Evolutionary conservation across 2,113 vertebrate genomes (phyloP).

Genomic region (Prionailurus bengalensis): DNA sequence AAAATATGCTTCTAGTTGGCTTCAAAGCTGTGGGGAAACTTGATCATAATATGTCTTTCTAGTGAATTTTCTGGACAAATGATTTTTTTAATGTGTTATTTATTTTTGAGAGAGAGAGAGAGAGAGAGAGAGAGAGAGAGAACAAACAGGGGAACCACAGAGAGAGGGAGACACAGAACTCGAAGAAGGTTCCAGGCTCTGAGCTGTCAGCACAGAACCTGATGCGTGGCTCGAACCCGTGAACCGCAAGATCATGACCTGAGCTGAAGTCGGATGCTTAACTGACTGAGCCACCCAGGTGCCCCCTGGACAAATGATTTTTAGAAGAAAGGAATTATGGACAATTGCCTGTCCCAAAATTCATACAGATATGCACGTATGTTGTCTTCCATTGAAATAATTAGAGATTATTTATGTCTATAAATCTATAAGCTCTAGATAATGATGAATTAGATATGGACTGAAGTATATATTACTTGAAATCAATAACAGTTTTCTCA

Average conservation of each 20-base stretch:
- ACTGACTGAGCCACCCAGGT: no score
- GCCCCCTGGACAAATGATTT: background rate
- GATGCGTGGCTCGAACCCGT: no score
- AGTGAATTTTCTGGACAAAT: background rate
- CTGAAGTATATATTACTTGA: background rate
- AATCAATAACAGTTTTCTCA: constrained; percentile 32
- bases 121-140: no score
- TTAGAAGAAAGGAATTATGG: background rate
- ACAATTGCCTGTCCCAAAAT: background rate
- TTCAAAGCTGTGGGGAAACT: background rate
- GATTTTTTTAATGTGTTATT: background rate
- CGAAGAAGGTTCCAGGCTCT: no score
- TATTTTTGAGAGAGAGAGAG: no score
- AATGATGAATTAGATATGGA: background rate
- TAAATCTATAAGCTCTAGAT: background rate
- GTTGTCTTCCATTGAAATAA: background rate
- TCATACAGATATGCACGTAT: background rate
- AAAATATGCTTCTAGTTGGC: background rate
- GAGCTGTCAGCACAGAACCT: no score
- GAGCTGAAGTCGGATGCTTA: no score
- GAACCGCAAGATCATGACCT: no score
- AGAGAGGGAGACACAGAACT: no score
- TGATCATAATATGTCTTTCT: background rate
- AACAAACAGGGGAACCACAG: no score
- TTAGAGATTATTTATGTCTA: constrained; percentile 30